Conservation (phyloP, 1,140 invertebrate genomes). For the Zaprionus lachaisei region DNA sequence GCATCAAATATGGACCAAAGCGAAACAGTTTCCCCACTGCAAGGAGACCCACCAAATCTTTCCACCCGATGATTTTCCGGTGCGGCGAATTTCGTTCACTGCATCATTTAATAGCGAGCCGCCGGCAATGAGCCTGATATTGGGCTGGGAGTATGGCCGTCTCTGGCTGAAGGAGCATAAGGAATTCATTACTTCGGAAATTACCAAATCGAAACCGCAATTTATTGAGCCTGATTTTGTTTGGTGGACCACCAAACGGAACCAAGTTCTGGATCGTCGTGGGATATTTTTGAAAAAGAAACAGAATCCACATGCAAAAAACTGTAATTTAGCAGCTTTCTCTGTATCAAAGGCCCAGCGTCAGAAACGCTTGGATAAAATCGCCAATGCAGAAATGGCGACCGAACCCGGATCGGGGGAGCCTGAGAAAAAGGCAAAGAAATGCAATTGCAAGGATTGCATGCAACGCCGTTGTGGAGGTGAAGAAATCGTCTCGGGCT, state of each 20-base stretch:
- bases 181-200: background rate
- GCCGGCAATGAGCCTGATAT: conserved; percentile 30
- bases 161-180: conserved; percentile 39
- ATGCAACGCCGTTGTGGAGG: conserved; percentile 10
- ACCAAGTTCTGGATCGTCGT: conserved; percentile 22
- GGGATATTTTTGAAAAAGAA: conserved; percentile 24
- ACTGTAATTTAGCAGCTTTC: conserved; percentile 37
- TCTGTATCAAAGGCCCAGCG: conserved; percentile 2
- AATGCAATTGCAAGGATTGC: conserved; percentile 38
- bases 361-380: background rate
- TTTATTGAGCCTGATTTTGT: conserved; percentile 35
- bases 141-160: conserved; percentile 46
- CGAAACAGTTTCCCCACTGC: conserved; percentile 7
- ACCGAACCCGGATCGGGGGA: background rate
- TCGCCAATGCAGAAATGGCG: background rate
- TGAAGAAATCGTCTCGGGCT: background rate
- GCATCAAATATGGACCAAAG: conserved; percentile 20
- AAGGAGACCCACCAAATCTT: conserved; percentile 39
- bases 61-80: conserved; percentile 13
- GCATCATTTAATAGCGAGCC: conserved; percentile 14
- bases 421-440: background rate
- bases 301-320: conserved; percentile 33
- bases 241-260: conserved; percentile 42
- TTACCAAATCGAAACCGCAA: conserved; percentile 1
- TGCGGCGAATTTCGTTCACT: background rate